Evolutionary conservation across 1,140 invertebrate species (phyloP), one percentile per base, ranked within the genome.

Genomic region (Doryteuthis pealeii): DNA sequence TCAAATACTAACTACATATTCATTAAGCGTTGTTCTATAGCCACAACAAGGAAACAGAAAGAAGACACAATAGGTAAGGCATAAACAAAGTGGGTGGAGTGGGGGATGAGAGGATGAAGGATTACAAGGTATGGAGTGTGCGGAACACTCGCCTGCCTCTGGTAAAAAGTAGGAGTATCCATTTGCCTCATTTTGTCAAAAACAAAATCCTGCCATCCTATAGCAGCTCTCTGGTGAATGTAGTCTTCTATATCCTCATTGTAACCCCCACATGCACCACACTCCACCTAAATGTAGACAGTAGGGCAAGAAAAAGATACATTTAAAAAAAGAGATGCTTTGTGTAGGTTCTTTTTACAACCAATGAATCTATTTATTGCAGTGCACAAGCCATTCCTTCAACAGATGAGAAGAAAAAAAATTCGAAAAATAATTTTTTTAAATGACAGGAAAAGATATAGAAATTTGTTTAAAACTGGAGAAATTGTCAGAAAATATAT

Each of bases 161-260:
- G 18, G 54, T 62, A 28, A 62, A 62, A 62, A 28, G 54, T 62
- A 22, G 54, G 12, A 28, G 18, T 6, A 28, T 62, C 54, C 54
- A 62, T 62, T 62, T 22, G 54, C 26, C 54, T 62, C 54, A 62
- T 62, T 18, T 62, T 62, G 54, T 62, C 54, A 62, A 62, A 62
- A 22, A 62, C 26, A 28, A 62, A 62, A 62, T 62, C 54, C 54
- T 62, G 54, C 54, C 54, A 62, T 62, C 54, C 54, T 5, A 62
- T 62, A 62, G 54, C 54, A 2, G 54, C 54, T 62, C 26, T 62
- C 54, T 62, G 54, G 54, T 62, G 54, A 18, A 28, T 28, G 18
- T 62, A 62, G 12, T 62, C 54, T 22, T 62, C 35, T 40, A 40
- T 40, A 5, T 40, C 35, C 10, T 40, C 54, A 62, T 5, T 22